phyloP scores from a whole-genome alignment of 2,113 vertebrate species.

The Hassar affinis region DNA sequence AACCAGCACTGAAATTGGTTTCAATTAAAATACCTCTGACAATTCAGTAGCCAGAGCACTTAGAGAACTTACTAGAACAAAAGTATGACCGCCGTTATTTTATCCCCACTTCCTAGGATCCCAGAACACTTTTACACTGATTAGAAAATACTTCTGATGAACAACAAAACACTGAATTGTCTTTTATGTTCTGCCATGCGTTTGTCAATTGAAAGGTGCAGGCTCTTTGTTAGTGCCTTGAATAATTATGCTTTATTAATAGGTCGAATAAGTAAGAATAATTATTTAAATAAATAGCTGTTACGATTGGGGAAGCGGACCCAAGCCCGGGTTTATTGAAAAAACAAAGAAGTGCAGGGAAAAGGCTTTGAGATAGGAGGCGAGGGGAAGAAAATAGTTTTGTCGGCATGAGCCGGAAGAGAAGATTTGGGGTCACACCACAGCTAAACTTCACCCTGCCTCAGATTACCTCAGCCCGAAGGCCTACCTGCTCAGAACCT shows the following conservation, averaged over 20 bases:
- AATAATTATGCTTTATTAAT: neutral
- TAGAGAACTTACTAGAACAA: neutral
- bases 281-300: too few relatives aligned
- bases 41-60: neutral
- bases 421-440: too few relatives aligned
- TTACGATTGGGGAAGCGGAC: too few relatives aligned
- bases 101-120: neutral
- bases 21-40: neutral
- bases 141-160: neutral
- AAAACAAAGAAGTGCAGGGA: too few relatives aligned
- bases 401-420: too few relatives aligned
- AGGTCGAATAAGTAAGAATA: too few relatives aligned
- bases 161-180: neutral
- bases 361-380: too few relatives aligned
- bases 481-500: too few relatives aligned
- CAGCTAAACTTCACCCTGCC: too few relatives aligned
- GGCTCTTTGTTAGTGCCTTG: neutral
- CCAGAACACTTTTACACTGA: neutral
- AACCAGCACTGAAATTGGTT: neutral
- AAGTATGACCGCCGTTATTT: neutral
- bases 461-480: too few relatives aligned
- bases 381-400: too few relatives aligned
- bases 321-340: too few relatives aligned
- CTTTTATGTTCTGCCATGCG: neutral
- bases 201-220: neutral